Evolutionary conservation across 2,113 vertebrate species (phyloP).

Genomic region (Narcine bancroftii): DNA sequence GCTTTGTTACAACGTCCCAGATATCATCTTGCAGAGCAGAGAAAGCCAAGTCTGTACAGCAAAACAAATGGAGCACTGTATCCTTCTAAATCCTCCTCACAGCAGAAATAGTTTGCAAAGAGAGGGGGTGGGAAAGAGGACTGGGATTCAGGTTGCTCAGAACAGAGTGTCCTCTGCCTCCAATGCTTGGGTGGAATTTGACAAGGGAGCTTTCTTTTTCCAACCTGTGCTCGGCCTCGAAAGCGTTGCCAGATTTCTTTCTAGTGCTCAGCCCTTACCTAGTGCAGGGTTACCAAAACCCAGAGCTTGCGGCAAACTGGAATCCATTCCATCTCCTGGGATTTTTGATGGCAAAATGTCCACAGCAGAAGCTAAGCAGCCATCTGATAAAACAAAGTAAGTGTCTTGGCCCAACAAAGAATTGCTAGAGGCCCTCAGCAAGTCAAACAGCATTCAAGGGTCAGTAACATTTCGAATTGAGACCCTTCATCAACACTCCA

Average conservation of each 20-base stretch:
- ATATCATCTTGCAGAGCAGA: slow-evolving; percentile 24
- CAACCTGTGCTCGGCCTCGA: background rate
- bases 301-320: background rate
- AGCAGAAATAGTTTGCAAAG: background rate
- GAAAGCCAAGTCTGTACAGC: background rate
- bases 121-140: background rate
- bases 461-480: no score
- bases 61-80: background rate
- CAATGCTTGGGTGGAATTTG: background rate
- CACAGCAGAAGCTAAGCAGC: background rate
- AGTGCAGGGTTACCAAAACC: background rate
- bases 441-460: no score
- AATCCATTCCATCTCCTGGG: background rate
- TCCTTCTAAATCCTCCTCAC: background rate
- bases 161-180: background rate
- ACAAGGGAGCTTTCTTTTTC: slow-evolving; percentile 29
- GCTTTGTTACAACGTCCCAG: background rate
- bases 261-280: background rate
- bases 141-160: background rate
- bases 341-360: background rate
- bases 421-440: no score
- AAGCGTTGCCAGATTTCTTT: background rate
- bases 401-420: no score
- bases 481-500: no score
- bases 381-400: background rate